Percentiles rank a stretch among this genome's conserved stretches.
phyloP scores from a whole-genome alignment of 2,113 vertebrate species.

The Paradoxurus hermaphroditus region DNA sequence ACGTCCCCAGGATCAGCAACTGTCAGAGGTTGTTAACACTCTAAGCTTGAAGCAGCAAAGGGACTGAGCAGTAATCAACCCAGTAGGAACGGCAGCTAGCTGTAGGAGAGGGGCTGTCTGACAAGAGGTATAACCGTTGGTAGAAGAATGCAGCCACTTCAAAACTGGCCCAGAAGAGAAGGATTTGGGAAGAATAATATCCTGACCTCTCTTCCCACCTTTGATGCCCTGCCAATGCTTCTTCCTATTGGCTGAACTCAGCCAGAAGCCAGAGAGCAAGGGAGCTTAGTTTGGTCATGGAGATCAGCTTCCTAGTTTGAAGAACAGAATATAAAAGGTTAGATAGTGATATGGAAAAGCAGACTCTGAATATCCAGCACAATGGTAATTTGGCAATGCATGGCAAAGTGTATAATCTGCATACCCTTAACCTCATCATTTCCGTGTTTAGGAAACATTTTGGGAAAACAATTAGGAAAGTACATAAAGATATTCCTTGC shows the following conservation, averaged over 20 bases:
- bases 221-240: background rate
- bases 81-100: background rate
- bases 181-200: background rate
- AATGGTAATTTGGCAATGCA: background rate
- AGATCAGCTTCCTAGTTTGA: background rate
- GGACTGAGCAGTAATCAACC: background rate
- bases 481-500: background rate
- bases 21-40: background rate
- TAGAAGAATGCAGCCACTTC: background rate
- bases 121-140: background rate
- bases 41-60: background rate
- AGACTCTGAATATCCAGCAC: background rate
- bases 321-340: background rate
- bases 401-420: background rate
- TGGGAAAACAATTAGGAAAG: background rate
- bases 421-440: background rate
- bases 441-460: constrained; percentile 11
- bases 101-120: background rate
- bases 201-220: background rate
- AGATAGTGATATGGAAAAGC: background rate
- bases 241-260: background rate
- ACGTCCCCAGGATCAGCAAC: background rate
- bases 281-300: background rate
- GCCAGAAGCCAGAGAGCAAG: background rate
- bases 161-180: background rate